Evolutionary conservation across 2,888 invertebrate genomes (phyloP).

Genomic region (Epirrita christyi): DNA sequence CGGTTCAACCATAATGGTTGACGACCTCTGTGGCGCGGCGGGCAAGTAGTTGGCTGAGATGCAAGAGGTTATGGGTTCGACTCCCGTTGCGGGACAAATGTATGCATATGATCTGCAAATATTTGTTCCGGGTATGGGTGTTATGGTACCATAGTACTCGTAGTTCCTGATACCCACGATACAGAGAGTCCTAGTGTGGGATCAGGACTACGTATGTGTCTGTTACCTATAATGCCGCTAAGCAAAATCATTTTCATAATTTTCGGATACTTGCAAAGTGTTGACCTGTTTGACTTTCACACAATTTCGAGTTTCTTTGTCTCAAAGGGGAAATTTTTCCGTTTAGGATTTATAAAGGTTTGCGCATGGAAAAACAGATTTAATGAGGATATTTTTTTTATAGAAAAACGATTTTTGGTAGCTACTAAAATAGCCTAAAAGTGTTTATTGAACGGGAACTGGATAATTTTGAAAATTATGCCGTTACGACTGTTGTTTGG

Average conservation of each 20-base stretch:
- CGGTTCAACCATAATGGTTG: too few relatives aligned
- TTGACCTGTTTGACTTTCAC: slow-evolving; percentile 16
- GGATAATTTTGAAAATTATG: slow-evolving; percentile 7
- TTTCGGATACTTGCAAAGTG: slow-evolving; percentile 21
- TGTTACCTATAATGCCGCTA: slow-evolving; percentile 31
- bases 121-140: too few relatives aligned
- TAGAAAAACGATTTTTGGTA: slow-evolving; percentile 25
- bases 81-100: too few relatives aligned
- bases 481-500: too few relatives aligned
- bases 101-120: too few relatives aligned
- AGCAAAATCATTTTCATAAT: slow-evolving; percentile 43
- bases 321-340: slow-evolving; percentile 30
- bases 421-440: slow-evolving; percentile 10
- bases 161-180: too few relatives aligned
- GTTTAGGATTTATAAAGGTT: slow-evolving; percentile 21
- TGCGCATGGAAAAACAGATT: slow-evolving; percentile 28
- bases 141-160: too few relatives aligned
- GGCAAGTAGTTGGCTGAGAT: too few relatives aligned
- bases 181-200: too few relatives aligned
- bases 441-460: slow-evolving; percentile 16
- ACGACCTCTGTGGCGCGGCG: too few relatives aligned
- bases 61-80: too few relatives aligned
- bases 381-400: slow-evolving; percentile 29
- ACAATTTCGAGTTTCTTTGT: slow-evolving; percentile 31
- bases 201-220: too few relatives aligned